phyloP scores from a whole-genome alignment of 1,140 invertebrate species.

The Platyscapa corneri region DNA sequence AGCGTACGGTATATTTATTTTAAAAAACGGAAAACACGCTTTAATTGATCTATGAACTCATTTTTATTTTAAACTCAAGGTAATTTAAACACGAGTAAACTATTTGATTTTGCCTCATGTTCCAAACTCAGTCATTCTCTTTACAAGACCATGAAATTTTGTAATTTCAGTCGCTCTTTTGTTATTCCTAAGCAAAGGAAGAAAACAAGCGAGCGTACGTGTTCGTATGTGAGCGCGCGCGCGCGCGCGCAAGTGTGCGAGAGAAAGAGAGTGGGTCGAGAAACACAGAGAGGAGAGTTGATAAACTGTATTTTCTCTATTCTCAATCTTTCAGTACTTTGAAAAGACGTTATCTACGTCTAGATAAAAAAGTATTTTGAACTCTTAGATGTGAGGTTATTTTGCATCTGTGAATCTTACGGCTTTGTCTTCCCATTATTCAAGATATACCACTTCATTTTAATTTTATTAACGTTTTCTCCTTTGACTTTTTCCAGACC shows the following conservation, averaged over 20 bases:
- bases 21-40: background rate
- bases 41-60: background rate
- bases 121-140: background rate
- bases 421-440: background rate
- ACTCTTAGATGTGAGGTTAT: background rate
- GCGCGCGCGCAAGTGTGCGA: no score
- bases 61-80: conserved; percentile 10
- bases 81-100: background rate
- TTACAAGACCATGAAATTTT: background rate
- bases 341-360: conserved; percentile 22
- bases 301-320: conserved; percentile 24
- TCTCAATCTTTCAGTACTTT: background rate
- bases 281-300: background rate
- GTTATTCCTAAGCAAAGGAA: background rate
- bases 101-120: conserved; percentile 16
- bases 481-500: background rate
- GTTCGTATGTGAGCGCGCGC: no score
- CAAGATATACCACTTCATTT: background rate
- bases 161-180: no score
- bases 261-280: no score
- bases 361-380: conserved; percentile 28
- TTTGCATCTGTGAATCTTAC: background rate
- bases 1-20: background rate
- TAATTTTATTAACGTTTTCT: background rate
- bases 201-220: no score